phyloP scores from a whole-genome alignment of 2,888 invertebrate genomes.

The Eupsilia transversa region DNA sequence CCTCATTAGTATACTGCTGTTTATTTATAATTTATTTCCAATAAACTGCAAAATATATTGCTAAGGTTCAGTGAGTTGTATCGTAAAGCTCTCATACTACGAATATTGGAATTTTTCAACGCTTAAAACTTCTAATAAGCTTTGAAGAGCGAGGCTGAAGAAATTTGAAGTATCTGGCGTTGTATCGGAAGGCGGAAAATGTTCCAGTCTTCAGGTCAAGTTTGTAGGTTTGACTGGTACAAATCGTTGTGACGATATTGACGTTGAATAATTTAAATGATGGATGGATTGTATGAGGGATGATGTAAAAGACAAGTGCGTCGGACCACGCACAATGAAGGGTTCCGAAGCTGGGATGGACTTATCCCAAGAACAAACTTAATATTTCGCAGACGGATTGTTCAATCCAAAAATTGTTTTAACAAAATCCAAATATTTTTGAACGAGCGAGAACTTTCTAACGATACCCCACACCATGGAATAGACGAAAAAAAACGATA shows the following conservation, averaged over 20 bases:
- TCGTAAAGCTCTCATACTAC: background rate
- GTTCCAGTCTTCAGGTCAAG: slow-evolving; percentile 7
- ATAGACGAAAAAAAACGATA: too few relatives aligned
- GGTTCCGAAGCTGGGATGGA: too few relatives aligned
- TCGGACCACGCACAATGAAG: too few relatives aligned
- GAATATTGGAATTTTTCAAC: slow-evolving; percentile 29
- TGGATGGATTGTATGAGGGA: background rate
- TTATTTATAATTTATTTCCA: background rate
- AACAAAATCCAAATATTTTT: too few relatives aligned
- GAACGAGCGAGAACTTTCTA: too few relatives aligned
- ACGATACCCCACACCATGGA: too few relatives aligned
- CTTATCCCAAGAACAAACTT: too few relatives aligned
- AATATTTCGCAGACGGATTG: too few relatives aligned
- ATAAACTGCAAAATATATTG: slow-evolving; percentile 13
- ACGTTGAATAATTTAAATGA: too few relatives aligned
- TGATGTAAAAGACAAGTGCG: background rate
- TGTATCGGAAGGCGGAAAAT: slow-evolving; percentile 16
- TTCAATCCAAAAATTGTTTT: too few relatives aligned
- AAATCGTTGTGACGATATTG: slow-evolving; percentile 9
- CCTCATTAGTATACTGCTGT: background rate
- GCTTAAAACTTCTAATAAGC: slow-evolving; percentile 21
- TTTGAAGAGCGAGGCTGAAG: slow-evolving; percentile 20
- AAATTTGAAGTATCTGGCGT: slow-evolving; percentile 10
- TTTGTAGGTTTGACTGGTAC: slow-evolving; percentile 1
- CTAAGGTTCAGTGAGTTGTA: background rate